Percentiles rank a stretch among this genome's conserved stretches.
Evolutionary conservation across 1,140 invertebrate genomes (phyloP).

Genomic region (Lepidostoma basale): DNA sequence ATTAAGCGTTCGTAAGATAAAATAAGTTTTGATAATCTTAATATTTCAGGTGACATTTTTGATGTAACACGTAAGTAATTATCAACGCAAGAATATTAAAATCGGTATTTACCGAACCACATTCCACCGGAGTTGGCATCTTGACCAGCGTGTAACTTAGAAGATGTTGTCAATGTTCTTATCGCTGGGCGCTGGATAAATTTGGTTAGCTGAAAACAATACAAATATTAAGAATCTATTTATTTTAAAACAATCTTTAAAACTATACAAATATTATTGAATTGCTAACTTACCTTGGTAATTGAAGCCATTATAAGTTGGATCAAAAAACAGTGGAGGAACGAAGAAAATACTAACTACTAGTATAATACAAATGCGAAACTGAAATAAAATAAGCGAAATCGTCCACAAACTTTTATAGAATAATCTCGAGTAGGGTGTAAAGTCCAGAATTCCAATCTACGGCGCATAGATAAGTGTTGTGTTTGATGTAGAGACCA

Average conservation of each 20-base stretch:
- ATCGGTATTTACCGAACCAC: slow-evolving; percentile 34
- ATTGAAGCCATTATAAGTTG: slow-evolving; percentile 30
- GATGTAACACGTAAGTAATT: background rate
- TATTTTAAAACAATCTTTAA: background rate
- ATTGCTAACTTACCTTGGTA: slow-evolving; percentile 16
- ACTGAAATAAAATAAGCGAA: no score
- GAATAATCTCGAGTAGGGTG: no score
- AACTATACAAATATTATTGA: slow-evolving; percentile 13
- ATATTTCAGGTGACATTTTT: background rate
- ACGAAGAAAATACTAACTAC: no score
- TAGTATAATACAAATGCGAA: no score
- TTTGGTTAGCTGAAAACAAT: slow-evolving; percentile 23
- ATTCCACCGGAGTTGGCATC: slow-evolving; percentile 21
- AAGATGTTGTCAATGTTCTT: slow-evolving; percentile 27
- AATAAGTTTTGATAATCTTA: background rate
- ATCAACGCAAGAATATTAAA: background rate
- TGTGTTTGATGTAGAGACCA: no score
- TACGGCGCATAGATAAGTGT: no score
- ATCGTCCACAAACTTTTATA: no score
- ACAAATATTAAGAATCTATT: background rate
- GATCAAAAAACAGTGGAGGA: no score
- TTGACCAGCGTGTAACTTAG: slow-evolving; percentile 6
- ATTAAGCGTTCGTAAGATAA: background rate
- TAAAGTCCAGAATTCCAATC: no score
- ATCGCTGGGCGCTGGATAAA: slow-evolving; percentile 17